Conservation (phyloP, 2,888 invertebrate genomes). For the Sarcophaga rosellei region DNA sequence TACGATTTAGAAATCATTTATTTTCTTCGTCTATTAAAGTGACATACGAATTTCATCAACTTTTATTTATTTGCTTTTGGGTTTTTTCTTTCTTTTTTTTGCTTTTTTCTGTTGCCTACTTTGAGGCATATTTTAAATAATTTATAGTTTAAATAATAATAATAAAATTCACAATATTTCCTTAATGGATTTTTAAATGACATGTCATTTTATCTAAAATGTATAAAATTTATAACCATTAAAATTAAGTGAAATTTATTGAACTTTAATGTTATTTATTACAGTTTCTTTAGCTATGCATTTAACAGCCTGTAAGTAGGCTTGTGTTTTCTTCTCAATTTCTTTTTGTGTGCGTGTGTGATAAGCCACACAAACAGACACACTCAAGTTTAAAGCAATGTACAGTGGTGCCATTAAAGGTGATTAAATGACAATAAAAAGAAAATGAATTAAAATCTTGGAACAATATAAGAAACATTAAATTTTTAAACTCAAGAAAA, state of each 20-base stretch:
- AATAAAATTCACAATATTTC: slow-evolving; percentile 11
- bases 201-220: slow-evolving; percentile 30
- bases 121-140: slow-evolving; percentile 18
- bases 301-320: not conserved
- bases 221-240: slow-evolving; percentile 32
- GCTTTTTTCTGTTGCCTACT: slow-evolving; percentile 18
- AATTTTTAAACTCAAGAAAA: not conserved
- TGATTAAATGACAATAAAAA: not conserved
- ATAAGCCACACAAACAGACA: too few relatives aligned
- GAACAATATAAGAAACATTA: not conserved
- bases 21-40: not conserved
- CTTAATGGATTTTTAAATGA: slow-evolving; percentile 43
- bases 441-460: not conserved
- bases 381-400: too few relatives aligned
- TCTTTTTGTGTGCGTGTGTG: not conserved
- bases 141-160: slow-evolving; percentile 17
- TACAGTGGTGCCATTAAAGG: not conserved
- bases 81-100: not conserved
- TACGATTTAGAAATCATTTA: not conserved
- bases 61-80: not conserved
- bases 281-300: slow-evolving; percentile 13
- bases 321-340: not conserved
- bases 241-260: slow-evolving; percentile 55
- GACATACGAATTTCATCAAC: not conserved
- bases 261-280: slow-evolving; percentile 55